Conservation (phyloP, 1,140 invertebrate genomes). For the Eurytemora carolleeae region DNA sequence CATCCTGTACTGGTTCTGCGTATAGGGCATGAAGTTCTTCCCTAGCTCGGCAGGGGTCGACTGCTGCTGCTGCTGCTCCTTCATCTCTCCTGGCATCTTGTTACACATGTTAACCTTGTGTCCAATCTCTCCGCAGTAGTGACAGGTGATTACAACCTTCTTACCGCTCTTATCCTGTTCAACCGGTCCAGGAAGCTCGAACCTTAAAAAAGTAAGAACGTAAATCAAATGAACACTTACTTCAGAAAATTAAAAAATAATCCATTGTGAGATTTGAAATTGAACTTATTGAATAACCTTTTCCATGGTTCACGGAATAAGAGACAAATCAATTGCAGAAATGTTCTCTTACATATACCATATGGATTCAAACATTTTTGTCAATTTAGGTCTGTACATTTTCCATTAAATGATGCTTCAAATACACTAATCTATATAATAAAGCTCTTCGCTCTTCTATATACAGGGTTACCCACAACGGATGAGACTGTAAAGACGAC, state of each 20-base stretch:
- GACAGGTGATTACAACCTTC: constrained; percentile 62
- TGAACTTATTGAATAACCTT: background rate
- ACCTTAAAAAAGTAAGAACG: constrained; percentile 45
- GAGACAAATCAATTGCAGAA: too few relatives aligned
- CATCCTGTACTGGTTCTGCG: background rate
- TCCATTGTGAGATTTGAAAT: too few relatives aligned
- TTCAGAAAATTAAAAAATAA: too few relatives aligned
- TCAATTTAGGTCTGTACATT: too few relatives aligned
- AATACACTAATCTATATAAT: too few relatives aligned
- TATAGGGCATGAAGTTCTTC: constrained; percentile 15
- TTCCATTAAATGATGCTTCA: too few relatives aligned
- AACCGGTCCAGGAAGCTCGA: constrained; percentile 74
- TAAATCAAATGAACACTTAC: constrained; percentile 14
- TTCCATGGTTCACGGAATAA: constrained; percentile 2
- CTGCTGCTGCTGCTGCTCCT: constrained; percentile 31
- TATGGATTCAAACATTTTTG: too few relatives aligned
- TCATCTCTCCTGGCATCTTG: constrained; percentile 50
- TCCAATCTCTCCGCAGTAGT: constrained; percentile 84
- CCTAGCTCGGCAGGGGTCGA: too few relatives aligned
- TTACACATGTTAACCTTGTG: constrained; percentile 83
- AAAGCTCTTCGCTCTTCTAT: too few relatives aligned
- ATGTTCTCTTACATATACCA: too few relatives aligned
- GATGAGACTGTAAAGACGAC: too few relatives aligned
- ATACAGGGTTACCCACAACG: too few relatives aligned
- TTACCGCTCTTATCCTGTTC: constrained; percentile 60